A percentile compares a stretch with the other conserved stretches of the same genome.
These are phyloP conservation scores for Geopemphigus sp. DNA, from an alignment of 1,140 invertebrate genomes.

Conservation along the genomic window DNA sequence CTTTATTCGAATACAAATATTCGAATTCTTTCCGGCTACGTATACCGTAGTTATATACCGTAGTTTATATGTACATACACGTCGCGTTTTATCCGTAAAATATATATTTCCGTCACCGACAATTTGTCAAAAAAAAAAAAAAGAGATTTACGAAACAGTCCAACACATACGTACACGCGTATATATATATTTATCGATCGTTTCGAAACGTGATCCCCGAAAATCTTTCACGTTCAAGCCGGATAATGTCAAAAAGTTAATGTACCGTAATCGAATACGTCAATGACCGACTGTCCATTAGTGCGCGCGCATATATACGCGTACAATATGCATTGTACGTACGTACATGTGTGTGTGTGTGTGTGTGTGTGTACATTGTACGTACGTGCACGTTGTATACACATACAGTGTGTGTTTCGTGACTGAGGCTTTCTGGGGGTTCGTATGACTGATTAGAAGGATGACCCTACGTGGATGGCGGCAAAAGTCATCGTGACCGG, in stretches of 20 bases:
- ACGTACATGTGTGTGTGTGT: not conserved
- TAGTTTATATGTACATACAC: not conserved
- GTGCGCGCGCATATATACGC: not conserved
- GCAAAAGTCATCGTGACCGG: slow-evolving; percentile 23
- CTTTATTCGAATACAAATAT: no score
- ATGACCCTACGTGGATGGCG: slow-evolving; percentile 26
- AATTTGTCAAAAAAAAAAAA: no score
- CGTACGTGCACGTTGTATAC: no score
- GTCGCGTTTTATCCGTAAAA: not conserved
- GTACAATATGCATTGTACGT: not conserved
- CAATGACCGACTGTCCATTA: slow-evolving; percentile 44
- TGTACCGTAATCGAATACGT: slow-evolving; percentile 49
- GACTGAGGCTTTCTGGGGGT: slow-evolving; percentile 38
- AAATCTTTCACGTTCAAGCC: slow-evolving; percentile 20
- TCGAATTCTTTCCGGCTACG: no score
- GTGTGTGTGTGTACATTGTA: not conserved
- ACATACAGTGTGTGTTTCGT: slow-evolving; percentile 36
- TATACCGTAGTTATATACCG: no score
- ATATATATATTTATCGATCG: no score
- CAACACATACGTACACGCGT: no score
- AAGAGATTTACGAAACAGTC: no score
- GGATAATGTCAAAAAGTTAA: slow-evolving; percentile 46
- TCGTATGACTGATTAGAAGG: slow-evolving; percentile 41
- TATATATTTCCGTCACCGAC: not conserved
- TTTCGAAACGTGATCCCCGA: slow-evolving; percentile 22